Conservation (phyloP, 2,888 invertebrate species). For the Plagodis pulveraria region DNA sequence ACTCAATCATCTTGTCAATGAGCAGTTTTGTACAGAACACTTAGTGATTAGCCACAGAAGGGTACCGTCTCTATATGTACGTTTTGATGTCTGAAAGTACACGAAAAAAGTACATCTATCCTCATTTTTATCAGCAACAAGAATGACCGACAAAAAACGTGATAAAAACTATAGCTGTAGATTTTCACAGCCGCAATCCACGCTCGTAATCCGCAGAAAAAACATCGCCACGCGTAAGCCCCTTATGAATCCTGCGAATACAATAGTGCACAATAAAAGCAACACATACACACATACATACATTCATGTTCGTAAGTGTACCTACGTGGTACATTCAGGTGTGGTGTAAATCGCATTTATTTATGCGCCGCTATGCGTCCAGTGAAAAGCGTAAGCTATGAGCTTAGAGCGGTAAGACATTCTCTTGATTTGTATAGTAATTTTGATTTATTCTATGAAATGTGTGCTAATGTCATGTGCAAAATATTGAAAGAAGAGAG, state of each 20-base stretch:
- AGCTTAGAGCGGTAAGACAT: not conserved
- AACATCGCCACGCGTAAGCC: conserved; percentile 18
- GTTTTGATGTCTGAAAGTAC: too few species aligned
- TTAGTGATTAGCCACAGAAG: too few species aligned
- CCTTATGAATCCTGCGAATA: conserved; percentile 20
- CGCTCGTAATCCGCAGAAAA: conserved; percentile 23
- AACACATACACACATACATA: conserved; percentile 45
- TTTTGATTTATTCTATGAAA: too few species aligned
- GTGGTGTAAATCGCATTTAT: conserved; percentile 65
- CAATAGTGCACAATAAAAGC: conserved; percentile 31
- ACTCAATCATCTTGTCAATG: too few species aligned
- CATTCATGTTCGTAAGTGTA: conserved; percentile 40
- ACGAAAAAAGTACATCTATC: too few species aligned
- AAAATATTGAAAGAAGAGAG: too few species aligned
- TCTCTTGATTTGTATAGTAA: too few species aligned
- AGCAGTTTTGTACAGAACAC: too few species aligned
- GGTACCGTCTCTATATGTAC: too few species aligned
- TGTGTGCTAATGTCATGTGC: too few species aligned
- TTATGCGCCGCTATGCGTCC: conserved; percentile 60
- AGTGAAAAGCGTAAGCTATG: conserved; percentile 27
- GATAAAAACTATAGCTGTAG: not conserved
- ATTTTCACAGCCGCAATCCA: conserved; percentile 9
- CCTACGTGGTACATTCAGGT: conserved; percentile 48
- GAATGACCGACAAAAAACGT: not conserved
- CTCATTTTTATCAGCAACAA: not conserved